phyloP scores from a whole-genome alignment of 2,113 vertebrate species.

The Ptilorrhoa leucosticta region DNA sequence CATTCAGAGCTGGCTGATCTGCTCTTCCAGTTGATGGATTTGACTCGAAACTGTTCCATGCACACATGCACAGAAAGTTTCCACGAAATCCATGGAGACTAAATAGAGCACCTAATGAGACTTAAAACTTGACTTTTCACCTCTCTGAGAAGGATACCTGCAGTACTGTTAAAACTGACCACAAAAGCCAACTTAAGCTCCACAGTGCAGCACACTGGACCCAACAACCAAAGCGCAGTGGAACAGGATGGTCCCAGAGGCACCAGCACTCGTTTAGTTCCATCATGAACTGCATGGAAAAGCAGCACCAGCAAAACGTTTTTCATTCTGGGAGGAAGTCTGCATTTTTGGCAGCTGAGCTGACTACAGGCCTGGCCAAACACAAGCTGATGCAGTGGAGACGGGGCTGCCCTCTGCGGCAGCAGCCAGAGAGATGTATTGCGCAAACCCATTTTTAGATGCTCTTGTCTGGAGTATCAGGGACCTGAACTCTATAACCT shows the following conservation, averaged over 20 bases:
- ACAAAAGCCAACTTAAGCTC: background rate
- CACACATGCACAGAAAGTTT: background rate
- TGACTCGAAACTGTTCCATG: background rate
- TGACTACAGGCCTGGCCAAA: background rate
- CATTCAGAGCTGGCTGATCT: constrained; percentile 33
- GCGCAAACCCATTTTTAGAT: background rate
- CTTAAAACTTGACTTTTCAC: background rate
- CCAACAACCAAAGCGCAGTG: background rate
- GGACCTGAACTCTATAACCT: constrained; percentile 17
- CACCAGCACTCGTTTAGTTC: background rate
- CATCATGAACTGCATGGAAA: background rate
- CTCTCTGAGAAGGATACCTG: background rate
- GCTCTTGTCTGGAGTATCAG: background rate
- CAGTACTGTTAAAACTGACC: background rate
- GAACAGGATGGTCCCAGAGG: background rate
- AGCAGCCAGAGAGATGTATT: background rate
- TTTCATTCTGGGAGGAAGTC: background rate
- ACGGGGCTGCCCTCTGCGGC: background rate
- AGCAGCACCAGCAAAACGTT: background rate
- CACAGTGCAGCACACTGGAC: accelerated
- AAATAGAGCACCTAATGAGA: background rate
- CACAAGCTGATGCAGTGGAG: background rate
- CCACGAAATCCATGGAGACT: constrained; percentile 13
- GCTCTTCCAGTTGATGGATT: constrained; percentile 19
- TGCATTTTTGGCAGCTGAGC: background rate